Base-by-base conservation (phyloP, 2,113 vertebrate genomes). In the sheep (Ovis aries) region DNA sequence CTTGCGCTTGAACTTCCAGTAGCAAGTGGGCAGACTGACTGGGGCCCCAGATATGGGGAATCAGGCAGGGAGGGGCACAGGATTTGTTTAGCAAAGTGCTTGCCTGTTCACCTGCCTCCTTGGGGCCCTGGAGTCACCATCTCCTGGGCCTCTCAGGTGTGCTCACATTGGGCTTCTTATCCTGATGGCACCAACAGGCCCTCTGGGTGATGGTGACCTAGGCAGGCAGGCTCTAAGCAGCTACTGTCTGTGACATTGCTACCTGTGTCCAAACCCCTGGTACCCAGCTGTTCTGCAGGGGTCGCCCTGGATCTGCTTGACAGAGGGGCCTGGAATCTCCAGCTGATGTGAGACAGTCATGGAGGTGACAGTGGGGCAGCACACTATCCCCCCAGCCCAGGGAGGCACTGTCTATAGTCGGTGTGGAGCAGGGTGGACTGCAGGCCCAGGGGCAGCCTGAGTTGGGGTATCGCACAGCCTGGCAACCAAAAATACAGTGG, bases 1-100 rank as follows among this genome's bases (percentile, higher is more conserved):
- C 67, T 74, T 74, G n/a, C 36, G 6, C 36, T 23, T 74, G 67
- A 40, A 74, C 67, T 74, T 74, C 67, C 21, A 40, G 67, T 40
- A 74, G 88, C 40, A 31, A 33, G 43, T 21, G 64, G 48, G 5
- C 6, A 11, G 17, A 13, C 5, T 0, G 1, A 13, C 15, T 3
- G 16, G 57, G 19, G 52, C 7, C 64, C 55, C 81, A 43, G 53
- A 53, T 82, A 86, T 40, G 92, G 83, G 17, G 57, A 82, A 52
- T 27, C 1, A 4, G 23, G 6, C 5, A 3, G 84, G 87, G 57
- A 17, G 4, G 31, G 0, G 0, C 50, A 8, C 23, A 31, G 15
- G 14, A 98, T 99, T 99, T 99, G 99, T 31, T 98, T 98, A 97
- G 93, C 85, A 98, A 99, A 99, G 87, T 1, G 0, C 3, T 11